Base-by-base conservation (phyloP, 30 jellyfish, hydroid and myxozoan genomes). In the Sanderia malayensis region DNA sequence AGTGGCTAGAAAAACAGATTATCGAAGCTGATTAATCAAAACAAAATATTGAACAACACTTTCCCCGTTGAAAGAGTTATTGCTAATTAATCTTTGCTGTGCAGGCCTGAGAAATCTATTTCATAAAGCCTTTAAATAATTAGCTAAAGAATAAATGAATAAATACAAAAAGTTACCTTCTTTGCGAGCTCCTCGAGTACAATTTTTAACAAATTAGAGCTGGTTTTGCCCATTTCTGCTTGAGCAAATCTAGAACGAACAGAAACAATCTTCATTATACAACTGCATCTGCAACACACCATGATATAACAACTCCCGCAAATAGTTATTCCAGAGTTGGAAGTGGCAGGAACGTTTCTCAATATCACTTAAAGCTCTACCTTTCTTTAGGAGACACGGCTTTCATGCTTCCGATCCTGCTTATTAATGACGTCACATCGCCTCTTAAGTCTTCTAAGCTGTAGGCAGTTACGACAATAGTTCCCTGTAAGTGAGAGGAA, bases 181-280 rank as follows among this genome's bases (percentile, higher is more conserved):
- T 82, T 74, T 31, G 92, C 87, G 72, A 92, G 66, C 59, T 73
- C 89, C 1, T 83, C 44, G 22, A 84, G 82, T 3, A 92, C 88
- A 34, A 92, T 72, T 70, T 92, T 92, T 68, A 92, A 60, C 79
- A 92, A 63, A 85, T 92, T 78, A 22, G 98, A 92, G 19, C 94
- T 79, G 18, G 88, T 79, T 49, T 87, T 81, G 11, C 96, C 98
- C 95, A 92, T 92, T 63, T 92, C 96, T 34, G 98, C 87, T 73
- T 85, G 98, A 28, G 96, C 82, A 44, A 92, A 71, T 59, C 98
- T 92, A 59, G 44, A 57, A 18, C 41, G 19, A 49, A 11, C n/a
- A n/a, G n/a, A n/a, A n/a, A n/a, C n/a, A n/a, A n/a, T n/a, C n/a
- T n/a, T n/a, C n/a, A n/a, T n/a, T n/a, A n/a, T n/a, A n/a, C n/a